Evolutionary conservation across 2,113 vertebrate species (phyloP).

Genomic region (Lamprologus callipterus): DNA sequence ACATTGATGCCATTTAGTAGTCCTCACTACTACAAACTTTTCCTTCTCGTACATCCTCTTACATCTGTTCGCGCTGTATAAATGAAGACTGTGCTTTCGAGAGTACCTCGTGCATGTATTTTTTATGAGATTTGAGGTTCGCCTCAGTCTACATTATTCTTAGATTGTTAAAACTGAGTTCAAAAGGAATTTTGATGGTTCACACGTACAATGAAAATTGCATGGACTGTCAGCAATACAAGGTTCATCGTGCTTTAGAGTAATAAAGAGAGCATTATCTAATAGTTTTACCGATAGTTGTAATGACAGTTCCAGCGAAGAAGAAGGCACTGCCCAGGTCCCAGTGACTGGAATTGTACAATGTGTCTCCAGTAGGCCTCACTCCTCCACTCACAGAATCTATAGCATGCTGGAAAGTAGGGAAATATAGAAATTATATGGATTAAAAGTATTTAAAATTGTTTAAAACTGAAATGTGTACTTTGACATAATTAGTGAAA

Average conservation of each 20-base stretch:
- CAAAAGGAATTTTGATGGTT: background rate
- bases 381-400: conserved; percentile 90
- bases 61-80: background rate
- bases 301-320: conserved; percentile 98
- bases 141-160: background rate
- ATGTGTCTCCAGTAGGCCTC: conserved; percentile 85
- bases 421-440: background rate
- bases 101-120: background rate
- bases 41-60: background rate
- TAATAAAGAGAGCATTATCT: background rate
- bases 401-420: conserved; percentile 79
- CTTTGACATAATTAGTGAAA: background rate
- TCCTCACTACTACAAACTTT: background rate
- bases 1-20: background rate
- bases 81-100: background rate
- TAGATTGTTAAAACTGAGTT: background rate
- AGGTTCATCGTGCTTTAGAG: background rate
- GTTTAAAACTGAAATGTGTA: background rate
- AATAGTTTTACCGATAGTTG: conserved; percentile 84
- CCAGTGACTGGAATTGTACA: conserved; percentile 91
- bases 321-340: conserved; percentile 97
- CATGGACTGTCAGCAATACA: background rate
- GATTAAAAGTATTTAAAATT: background rate
- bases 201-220: background rate
- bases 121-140: background rate